Percentiles rank a stretch among this genome's conserved stretches.
Conservation (phyloP, 2,888 invertebrate genomes). For the Homarus gammarus region DNA sequence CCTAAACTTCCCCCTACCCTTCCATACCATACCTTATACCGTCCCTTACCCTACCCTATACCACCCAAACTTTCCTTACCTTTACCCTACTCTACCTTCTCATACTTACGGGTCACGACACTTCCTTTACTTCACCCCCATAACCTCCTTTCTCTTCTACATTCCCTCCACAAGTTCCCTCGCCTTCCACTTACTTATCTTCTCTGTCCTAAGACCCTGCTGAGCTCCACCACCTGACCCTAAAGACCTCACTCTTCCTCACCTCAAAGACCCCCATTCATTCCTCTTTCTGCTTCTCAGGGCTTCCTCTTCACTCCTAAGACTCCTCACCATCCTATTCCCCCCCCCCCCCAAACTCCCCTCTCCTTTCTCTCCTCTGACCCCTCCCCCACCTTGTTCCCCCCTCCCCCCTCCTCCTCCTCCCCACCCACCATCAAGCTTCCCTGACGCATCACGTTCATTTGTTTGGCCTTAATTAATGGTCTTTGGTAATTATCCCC, state of each 20-base stretch:
- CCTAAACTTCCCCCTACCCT: neutral
- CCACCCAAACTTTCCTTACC: too few species aligned
- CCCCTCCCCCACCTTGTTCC: neutral
- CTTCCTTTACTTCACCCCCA: too few species aligned
- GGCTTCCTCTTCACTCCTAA: too few species aligned
- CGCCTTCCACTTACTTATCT: neutral
- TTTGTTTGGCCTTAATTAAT: slow-evolving; percentile 66
- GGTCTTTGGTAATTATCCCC: slow-evolving; percentile 58
- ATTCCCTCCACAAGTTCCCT: neutral
- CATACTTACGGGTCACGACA: too few species aligned
- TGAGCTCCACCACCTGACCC: neutral
- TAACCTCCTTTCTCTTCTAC: neutral
- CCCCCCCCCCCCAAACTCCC: neutral
- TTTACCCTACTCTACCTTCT: too few species aligned
- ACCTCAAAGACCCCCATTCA: too few species aligned
- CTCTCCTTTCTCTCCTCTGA: neutral
- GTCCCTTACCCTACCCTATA: too few species aligned
- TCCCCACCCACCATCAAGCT: slow-evolving; percentile 32
- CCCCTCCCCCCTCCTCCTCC: neutral
- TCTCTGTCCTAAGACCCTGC: neutral
- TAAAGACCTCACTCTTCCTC: neutral
- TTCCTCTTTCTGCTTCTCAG: too few species aligned
- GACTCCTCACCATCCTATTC: neutral
- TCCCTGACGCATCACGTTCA: slow-evolving; percentile 61
- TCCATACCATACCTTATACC: neutral